Evolutionary conservation across 2,113 vertebrate genomes (phyloP).

Genomic region (Corvus cornix): DNA sequence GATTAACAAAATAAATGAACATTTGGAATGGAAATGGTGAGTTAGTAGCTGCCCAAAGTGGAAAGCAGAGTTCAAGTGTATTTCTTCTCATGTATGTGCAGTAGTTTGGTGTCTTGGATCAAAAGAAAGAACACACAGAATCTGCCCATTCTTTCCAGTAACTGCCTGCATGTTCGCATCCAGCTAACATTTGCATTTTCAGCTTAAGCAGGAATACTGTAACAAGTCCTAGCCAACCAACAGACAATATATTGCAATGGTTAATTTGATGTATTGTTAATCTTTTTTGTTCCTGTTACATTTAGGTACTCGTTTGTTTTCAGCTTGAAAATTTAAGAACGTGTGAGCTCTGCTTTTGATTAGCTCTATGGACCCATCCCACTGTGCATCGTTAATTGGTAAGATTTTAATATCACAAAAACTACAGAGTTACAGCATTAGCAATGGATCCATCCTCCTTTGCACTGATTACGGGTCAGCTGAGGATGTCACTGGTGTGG

Average conservation of each 20-base stretch:
- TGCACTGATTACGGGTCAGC: rapidly evolving
- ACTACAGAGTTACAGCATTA: not conserved
- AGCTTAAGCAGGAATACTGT: not conserved
- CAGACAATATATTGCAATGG: not conserved
- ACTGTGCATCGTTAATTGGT: not conserved
- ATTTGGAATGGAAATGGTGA: constrained; percentile 54
- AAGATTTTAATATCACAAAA: not conserved
- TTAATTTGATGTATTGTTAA: not conserved
- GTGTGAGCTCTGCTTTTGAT: not conserved
- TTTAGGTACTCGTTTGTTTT: not conserved
- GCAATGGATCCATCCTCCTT: not conserved
- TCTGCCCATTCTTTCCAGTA: not conserved
- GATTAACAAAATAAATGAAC: constrained; percentile 78
- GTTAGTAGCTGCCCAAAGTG: constrained; percentile 54
- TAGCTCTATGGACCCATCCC: not conserved
- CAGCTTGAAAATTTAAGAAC: not conserved
- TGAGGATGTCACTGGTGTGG: not conserved
- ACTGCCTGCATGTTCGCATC: not conserved
- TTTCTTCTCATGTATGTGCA: not conserved
- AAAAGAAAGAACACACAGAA: not conserved
- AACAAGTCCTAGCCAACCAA: not conserved
- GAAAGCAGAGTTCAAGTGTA: constrained; percentile 70
- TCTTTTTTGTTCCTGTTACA: constrained; percentile 17
- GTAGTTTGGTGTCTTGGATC: not conserved
- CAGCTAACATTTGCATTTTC: not conserved